Evolutionary conservation across 1,140 invertebrate species (phyloP).

Genomic region (Papilio helenus): DNA sequence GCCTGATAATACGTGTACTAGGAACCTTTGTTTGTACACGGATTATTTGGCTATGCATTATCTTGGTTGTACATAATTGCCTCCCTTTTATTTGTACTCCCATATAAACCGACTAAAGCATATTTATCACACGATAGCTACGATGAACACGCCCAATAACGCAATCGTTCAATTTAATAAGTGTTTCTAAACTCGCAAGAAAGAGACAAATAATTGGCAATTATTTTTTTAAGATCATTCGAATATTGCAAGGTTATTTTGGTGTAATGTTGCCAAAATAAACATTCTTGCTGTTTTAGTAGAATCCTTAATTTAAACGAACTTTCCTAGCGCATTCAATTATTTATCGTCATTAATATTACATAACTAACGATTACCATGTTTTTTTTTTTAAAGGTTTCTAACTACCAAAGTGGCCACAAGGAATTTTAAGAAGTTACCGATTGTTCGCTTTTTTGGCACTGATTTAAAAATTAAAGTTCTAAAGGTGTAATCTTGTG

Average conservation of each 20-base stretch:
- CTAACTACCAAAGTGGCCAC: not conserved
- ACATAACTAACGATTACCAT: not conserved
- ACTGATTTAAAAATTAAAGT: too few relatives aligned
- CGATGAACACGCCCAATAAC: slow-evolving; percentile 15
- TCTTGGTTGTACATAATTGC: too few relatives aligned
- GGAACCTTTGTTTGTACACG: too few relatives aligned
- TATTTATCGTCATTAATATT: not conserved
- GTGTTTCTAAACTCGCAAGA: not conserved
- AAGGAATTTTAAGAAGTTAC: not conserved
- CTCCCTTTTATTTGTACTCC: slow-evolving; percentile 5
- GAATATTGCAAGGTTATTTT: not conserved
- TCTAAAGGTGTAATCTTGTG: too few relatives aligned
- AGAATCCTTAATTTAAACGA: not conserved
- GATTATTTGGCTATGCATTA: too few relatives aligned
- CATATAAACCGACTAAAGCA: slow-evolving; percentile 18
- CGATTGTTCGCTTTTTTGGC: too few relatives aligned
- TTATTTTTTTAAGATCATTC: not conserved
- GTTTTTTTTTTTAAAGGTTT: not conserved
- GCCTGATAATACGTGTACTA: too few relatives aligned
- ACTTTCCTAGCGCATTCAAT: not conserved
- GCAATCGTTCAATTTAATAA: not conserved
- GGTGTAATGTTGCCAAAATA: not conserved
- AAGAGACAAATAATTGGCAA: not conserved
- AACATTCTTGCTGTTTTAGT: not conserved
- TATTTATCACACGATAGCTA: not conserved